Base-by-base conservation (phyloP, 2,797 vertebrate genomes). In the Remorina albescens region DNA sequence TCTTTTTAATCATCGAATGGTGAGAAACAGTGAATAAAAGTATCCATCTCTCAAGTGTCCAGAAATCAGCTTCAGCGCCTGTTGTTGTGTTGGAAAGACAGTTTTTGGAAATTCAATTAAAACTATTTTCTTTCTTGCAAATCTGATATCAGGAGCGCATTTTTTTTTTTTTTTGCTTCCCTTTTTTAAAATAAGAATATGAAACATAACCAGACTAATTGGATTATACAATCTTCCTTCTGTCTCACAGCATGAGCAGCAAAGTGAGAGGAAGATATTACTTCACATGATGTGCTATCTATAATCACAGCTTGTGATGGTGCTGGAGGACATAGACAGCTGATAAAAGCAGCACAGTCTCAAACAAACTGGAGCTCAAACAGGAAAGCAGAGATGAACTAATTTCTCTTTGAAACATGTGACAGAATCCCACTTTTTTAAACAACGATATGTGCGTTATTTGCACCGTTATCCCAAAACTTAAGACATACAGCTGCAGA, bases 201-300 rank as follows among this genome's bases (percentile, higher is more conserved):
- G 55, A 67, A 68, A 75, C 57, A 46, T 5, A 67, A 55, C 36
- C 23, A 25, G 37, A 60, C 23, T 49, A 42, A 64, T 67, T 57
- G 49, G 51, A 53, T 30, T n/a, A 57, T 12, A 87, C 75, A 82
- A 68, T 59, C 62, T 26, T 36, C 30, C 53, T 34, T 79, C 59
- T 79, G 80, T 75, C 34, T 59, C 51, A 4, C 32, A 67, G 68
- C 71, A 55, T 30, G 69, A 70, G 72, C 61, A 50, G 70, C 44
- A 23, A 55, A 74, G 23, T 21, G 46, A 71, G 73, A 67, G 66
- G 58, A 68, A 53, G 42, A 53, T 68, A 71, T 80, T 64, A 37
- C 61, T 64, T 84, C 80, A 82, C 89, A 89, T 82, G 79, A 85
- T 55, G 11, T 1, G 55, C 76, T 86, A 84, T 88, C 80, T 85